phyloP scores from a whole-genome alignment of 1,140 invertebrate genomes.

The Plectrocnemia conspersa region DNA sequence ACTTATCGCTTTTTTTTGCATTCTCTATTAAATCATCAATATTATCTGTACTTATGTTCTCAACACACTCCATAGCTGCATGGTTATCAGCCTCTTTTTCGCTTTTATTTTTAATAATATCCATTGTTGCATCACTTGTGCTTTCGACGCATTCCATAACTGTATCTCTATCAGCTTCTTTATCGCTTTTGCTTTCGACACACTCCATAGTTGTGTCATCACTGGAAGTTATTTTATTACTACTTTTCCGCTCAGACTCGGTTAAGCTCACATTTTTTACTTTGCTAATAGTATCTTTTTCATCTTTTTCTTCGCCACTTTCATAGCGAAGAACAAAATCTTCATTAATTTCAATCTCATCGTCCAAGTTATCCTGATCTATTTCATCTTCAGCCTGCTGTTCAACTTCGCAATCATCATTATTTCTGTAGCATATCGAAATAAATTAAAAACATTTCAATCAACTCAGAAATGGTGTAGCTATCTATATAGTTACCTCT shows the following conservation, averaged over 20 bases:
- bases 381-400: not conserved
- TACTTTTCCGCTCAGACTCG: not conserved
- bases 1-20: no score
- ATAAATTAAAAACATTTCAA: not conserved
- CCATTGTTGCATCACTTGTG: no score
- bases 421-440: constrained; percentile 11
- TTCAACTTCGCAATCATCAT: not conserved
- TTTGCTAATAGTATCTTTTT: not conserved
- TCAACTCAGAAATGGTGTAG: not conserved
- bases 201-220: not conserved
- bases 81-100: no score
- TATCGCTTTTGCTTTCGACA: not conserved
- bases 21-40: no score
- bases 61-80: no score
- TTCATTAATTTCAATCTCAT: constrained; percentile 17
- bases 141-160: no score
- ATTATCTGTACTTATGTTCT: no score
- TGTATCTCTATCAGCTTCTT: not conserved
- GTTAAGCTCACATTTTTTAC: not conserved
- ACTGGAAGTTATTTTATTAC: not conserved
- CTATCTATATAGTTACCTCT: not conserved
- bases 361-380: not conserved
- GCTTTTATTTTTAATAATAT: no score
- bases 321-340: constrained; percentile 11
- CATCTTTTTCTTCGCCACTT: constrained; percentile 8